A percentile compares a stretch with the other conserved stretches of the same genome.
These are phyloP conservation scores for Bambusicola thoracicus DNA, from an alignment of 2,113 vertebrate species.

Conservation along the genomic window DNA sequence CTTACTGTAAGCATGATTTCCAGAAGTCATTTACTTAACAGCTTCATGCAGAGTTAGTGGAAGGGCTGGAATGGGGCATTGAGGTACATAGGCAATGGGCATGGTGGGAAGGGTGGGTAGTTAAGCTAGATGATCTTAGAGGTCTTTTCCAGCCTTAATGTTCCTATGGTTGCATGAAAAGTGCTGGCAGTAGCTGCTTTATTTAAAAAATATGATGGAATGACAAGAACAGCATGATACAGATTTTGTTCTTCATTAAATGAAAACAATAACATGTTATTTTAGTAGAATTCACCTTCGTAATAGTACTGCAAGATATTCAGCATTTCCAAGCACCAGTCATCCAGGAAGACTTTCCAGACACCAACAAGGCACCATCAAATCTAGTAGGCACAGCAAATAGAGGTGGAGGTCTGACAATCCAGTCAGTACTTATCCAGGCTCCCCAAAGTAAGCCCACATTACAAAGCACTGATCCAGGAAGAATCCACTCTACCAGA, in stretches of 20 bases:
- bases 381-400: not conserved
- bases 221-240: not conserved
- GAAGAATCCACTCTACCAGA: rapidly evolving
- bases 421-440: not conserved
- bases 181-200: not conserved
- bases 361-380: not conserved
- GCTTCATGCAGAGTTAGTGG: not conserved
- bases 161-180: too few species aligned
- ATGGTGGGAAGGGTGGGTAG: too few species aligned
- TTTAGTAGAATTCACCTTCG: not conserved
- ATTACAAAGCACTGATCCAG: not conserved
- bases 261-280: not conserved
- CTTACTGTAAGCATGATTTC: not conserved
- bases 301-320: not conserved
- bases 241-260: not conserved
- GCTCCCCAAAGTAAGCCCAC: not conserved
- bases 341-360: not conserved
- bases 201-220: not conserved
- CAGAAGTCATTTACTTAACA: not conserved
- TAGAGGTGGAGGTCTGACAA: not conserved
- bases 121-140: too few species aligned
- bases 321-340: not conserved
- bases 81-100: too few species aligned
- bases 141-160: too few species aligned
- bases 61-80: not conserved